A percentile compares a stretch with the other conserved stretches of the same genome.
phyloP scores from a whole-genome alignment of 2,113 vertebrate species.

The Notechis scutatus region DNA sequence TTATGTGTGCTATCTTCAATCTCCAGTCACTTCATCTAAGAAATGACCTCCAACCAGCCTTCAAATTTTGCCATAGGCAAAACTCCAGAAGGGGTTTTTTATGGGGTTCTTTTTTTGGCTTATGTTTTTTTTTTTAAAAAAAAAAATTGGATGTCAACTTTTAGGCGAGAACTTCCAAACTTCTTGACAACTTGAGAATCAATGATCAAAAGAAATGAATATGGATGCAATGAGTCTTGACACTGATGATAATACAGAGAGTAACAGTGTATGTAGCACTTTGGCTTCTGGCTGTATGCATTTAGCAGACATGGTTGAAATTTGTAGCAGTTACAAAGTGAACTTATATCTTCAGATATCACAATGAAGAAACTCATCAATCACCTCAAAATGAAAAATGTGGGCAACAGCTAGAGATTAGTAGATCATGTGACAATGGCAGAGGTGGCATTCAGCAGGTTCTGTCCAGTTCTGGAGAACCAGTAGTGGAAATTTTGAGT shows the following conservation, averaged over 20 bases:
- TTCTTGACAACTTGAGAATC: background rate
- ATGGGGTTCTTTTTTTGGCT: background rate
- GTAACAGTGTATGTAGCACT: background rate
- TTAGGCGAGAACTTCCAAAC: background rate
- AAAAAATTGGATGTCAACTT: background rate
- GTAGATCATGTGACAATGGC: conserved; percentile 19
- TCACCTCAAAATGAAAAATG: background rate
- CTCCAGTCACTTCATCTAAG: background rate
- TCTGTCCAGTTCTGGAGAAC: too few species aligned
- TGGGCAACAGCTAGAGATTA: conserved; percentile 31
- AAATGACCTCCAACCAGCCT: conserved; percentile 2
- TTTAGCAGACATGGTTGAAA: background rate
- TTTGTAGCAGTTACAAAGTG: background rate
- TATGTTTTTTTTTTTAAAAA: background rate
- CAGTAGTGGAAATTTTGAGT: too few species aligned
- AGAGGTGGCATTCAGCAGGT: too few species aligned
- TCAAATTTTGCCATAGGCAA: conserved; percentile 9
- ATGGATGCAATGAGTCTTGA: background rate
- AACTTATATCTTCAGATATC: conserved; percentile 32
- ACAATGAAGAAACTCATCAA: conserved; percentile 18
- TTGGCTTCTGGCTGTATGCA: background rate
- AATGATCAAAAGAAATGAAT: conserved; percentile 16
- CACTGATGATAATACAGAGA: background rate
- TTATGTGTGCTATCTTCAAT: background rate
- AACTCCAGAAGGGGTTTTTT: background rate